Evolutionary conservation across 2,888 invertebrate genomes (phyloP), one percentile per base, ranked within the genome.

Genomic region (Myopa tessellatipennis): DNA sequence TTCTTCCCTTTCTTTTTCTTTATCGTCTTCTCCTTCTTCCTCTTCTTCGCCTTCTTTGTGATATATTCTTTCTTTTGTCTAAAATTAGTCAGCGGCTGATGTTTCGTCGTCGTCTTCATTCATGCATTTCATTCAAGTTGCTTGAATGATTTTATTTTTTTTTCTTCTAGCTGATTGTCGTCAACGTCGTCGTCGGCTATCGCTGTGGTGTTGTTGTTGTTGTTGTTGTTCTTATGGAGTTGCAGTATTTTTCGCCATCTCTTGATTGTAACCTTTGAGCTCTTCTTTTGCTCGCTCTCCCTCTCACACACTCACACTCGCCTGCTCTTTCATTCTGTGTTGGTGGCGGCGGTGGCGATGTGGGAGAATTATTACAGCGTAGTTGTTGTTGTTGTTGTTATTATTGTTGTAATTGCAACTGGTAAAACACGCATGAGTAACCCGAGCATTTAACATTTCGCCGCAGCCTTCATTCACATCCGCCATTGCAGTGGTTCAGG

Each of bases 121-220:
- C 65, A 74, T 74, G 74, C 74, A 65, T 74, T 74, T 74, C 74
- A 74, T 74, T 74, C 45, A 45, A 45, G 45, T 40, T 10, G 6
- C 26, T 26, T 26, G 26, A 45, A 73, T 73, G 6, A 36, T 14
- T 63, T 73, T 40, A 63, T 45, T 60, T 69, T 65, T 38, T 34
- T 38, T 38, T 14, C 14, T 65, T 3, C 34, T 34, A 65, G 16
- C 38, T 58, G 71, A 34, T 71, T 10, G 58, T 12, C 18, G n/a
- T 40, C 26, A 50, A 50, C 50, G 50, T 34, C 74, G 36, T 50
- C 40, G 65, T 4, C 50, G 8, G 72, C 40, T 16, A 45, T 16
- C 63, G 34, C 38, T 63, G 6, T 6, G 50, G 6, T 63, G 18
- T 34, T 63, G 36, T 16, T 52, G 16, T 61, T 36, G 1, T 63